phyloP scores from a whole-genome alignment of 2,797 vertebrate genomes.

The Enteromius viviparus region DNA sequence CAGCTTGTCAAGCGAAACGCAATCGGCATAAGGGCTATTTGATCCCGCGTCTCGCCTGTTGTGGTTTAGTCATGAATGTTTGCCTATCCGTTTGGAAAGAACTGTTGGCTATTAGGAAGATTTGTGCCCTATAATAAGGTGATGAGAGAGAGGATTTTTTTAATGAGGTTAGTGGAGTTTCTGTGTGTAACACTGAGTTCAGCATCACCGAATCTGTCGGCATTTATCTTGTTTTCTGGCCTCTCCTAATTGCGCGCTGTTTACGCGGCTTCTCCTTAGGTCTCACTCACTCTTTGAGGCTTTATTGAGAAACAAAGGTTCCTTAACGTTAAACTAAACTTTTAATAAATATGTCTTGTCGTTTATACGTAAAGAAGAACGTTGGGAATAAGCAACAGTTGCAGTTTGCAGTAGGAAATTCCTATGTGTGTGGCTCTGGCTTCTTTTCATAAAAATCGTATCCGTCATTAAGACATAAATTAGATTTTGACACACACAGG shows the following conservation, averaged over 20 bases:
- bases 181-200: constrained; percentile 60
- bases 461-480: constrained; percentile 83
- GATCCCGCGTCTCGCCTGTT: constrained; percentile 56
- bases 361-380: neutral
- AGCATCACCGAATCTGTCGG: constrained; percentile 64
- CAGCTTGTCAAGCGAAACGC: constrained; percentile 78
- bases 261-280: constrained; percentile 16
- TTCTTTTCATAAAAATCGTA: constrained; percentile 83
- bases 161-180: constrained; percentile 67
- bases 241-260: constrained; percentile 68
- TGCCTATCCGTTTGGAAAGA: constrained; percentile 79
- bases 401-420: constrained; percentile 45
- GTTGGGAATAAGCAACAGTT: constrained; percentile 30
- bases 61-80: constrained; percentile 71
- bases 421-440: constrained; percentile 61
- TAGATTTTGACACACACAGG: constrained; percentile 76
- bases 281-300: neutral
- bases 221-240: constrained; percentile 74
- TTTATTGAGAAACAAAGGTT: constrained; percentile 14
- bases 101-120: constrained; percentile 63
- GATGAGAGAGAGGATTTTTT: constrained; percentile 51
- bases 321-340: neutral
- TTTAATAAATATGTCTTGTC: neutral
- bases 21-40: constrained; percentile 78
- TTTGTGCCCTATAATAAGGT: constrained; percentile 62